A percentile compares a stretch with the other conserved stretches of the same genome.
These are phyloP conservation scores for Melinaea menophilus DNA, from an alignment of 2,888 invertebrate genomes.

Conservation along the genomic window DNA sequence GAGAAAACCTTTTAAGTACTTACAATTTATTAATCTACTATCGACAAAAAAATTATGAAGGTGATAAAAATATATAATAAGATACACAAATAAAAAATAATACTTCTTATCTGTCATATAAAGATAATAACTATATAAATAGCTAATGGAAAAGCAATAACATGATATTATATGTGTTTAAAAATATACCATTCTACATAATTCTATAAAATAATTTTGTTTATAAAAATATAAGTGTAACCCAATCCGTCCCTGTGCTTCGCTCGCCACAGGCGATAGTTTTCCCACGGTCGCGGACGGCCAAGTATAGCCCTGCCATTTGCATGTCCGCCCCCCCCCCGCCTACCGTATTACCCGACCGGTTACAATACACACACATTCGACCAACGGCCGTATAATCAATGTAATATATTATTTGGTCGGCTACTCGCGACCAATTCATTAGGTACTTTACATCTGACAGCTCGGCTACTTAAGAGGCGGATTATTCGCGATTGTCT, in stretches of 20 bases:
- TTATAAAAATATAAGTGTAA: conserved; percentile 4
- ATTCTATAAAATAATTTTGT: not conserved
- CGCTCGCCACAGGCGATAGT: conserved; percentile 76
- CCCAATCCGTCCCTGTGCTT: conserved; percentile 53
- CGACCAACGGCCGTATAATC: conserved; percentile 23
- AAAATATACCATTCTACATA: not conserved
- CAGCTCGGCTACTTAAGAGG: conserved; percentile 28
- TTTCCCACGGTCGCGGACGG: conserved; percentile 75
- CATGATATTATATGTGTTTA: no score
- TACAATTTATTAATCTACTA: no score
- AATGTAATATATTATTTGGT: conserved; percentile 39
- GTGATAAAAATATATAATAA: no score
- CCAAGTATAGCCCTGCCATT: conserved; percentile 73
- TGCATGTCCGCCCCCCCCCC: conserved; percentile 70
- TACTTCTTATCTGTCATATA: no score
- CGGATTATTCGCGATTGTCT: conserved; percentile 26
- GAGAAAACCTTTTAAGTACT: no score
- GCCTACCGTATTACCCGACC: conserved; percentile 68
- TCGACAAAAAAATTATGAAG: no score
- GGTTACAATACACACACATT: conserved; percentile 37
- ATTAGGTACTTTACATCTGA: conserved; percentile 34
- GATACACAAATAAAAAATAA: no score
- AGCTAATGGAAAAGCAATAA: no score
- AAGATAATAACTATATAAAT: no score
- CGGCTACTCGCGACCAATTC: conserved; percentile 38